These are phyloP conservation scores for Plutomurus gul DNA, from an alignment of 1,140 invertebrate species.

Conservation along the genomic window DNA sequence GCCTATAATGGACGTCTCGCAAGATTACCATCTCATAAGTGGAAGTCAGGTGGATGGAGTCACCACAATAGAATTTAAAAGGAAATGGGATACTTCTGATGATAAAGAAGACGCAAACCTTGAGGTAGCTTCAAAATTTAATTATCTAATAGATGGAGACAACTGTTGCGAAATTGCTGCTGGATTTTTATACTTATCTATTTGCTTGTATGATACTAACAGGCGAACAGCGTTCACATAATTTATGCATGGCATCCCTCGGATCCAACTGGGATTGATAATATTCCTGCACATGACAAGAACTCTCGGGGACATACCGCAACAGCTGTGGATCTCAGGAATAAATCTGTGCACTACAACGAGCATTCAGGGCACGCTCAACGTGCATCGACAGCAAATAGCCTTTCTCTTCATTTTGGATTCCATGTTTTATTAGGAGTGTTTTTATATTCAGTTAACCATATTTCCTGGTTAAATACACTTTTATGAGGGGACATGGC, in stretches of 20 bases:
- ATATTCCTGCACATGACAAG: slow-evolving; percentile 40
- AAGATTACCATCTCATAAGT: slow-evolving; percentile 72
- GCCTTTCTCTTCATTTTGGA: too few species aligned
- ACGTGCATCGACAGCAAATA: too few species aligned
- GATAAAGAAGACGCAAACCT: slow-evolving; percentile 39
- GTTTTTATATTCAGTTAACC: too few species aligned
- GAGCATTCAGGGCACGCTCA: not conserved
- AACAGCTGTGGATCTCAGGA: not conserved
- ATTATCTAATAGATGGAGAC: not conserved
- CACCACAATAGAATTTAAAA: slow-evolving; percentile 43
- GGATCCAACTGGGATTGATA: slow-evolving; percentile 14
- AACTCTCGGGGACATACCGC: slow-evolving; percentile 45
- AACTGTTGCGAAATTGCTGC: not conserved
- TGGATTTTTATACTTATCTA: not conserved
- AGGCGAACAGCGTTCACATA: slow-evolving; percentile 39
- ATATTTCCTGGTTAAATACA: too few species aligned
- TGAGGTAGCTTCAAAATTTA: not conserved
- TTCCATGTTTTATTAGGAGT: too few species aligned
- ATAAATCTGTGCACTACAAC: not conserved
- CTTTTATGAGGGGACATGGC: too few species aligned
- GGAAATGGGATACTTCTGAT: slow-evolving; percentile 50
- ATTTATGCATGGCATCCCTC: slow-evolving; percentile 51
- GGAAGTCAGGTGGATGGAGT: slow-evolving; percentile 65
- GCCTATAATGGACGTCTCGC: slow-evolving; percentile 72
- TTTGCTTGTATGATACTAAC: not conserved